These are phyloP conservation scores for Coregonus sp. DNA, from an alignment of 2,797 vertebrate species.

Conservation along the genomic window DNA sequence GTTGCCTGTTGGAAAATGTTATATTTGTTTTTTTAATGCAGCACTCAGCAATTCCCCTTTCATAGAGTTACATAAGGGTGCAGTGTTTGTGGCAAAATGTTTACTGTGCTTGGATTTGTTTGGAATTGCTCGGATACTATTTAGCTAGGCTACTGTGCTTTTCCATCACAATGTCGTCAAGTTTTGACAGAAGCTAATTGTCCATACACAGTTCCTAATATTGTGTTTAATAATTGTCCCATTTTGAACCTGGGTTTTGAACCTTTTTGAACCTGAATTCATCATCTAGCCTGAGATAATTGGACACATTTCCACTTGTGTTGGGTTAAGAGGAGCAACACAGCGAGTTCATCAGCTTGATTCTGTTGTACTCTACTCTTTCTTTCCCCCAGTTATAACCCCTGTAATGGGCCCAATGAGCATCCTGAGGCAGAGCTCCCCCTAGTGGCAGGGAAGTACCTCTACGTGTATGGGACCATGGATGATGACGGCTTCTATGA, in stretches of 20 bases:
- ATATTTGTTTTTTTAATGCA: slow-evolving; percentile 26
- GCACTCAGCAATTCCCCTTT: slow-evolving; percentile 8
- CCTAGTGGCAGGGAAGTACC: slow-evolving; percentile 95
- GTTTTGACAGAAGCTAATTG: not conserved
- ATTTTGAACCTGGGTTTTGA: not conserved
- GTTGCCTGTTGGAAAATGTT: slow-evolving; percentile 15
- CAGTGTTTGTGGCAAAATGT: slow-evolving; percentile 21
- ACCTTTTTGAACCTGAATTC: not conserved
- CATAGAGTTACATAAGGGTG: not conserved
- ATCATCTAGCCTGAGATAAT: not conserved
- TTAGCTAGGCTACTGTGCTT: not conserved
- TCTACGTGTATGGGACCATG: slow-evolving; percentile 97
- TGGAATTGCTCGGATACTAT: not conserved
- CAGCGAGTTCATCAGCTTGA: not conserved
- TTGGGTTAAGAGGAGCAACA: not conserved
- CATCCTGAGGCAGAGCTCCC: slow-evolving; percentile 98
- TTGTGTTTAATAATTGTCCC: not conserved
- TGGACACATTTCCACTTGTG: not conserved
- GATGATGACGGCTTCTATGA: slow-evolving; percentile 98
- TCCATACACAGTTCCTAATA: not conserved
- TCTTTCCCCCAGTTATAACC: slow-evolving; percentile 87
- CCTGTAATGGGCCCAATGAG: slow-evolving; percentile 97
- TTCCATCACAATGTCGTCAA: not conserved
- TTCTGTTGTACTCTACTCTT: slow-evolving; percentile 5
- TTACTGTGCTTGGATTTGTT: not conserved